Evolutionary conservation across 1,140 invertebrate species (phyloP).

Genomic region (Megathymus violae): DNA sequence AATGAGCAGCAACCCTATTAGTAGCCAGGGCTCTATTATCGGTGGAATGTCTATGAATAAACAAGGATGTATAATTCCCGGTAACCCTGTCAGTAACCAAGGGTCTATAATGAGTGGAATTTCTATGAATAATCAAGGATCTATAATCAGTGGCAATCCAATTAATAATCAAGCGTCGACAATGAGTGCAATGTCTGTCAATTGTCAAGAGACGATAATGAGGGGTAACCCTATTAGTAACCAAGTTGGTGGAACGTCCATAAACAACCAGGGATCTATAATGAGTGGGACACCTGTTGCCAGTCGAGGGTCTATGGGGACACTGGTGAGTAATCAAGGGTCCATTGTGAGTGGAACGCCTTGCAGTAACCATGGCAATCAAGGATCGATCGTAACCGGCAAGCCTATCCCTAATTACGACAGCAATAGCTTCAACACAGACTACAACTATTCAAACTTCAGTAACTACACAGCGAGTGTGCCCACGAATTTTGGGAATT

Average conservation of each 20-base stretch:
- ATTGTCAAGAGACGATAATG: constrained; percentile 39
- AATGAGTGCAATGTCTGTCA: constrained; percentile 19
- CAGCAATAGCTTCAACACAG: constrained; percentile 35
- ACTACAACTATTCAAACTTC: constrained; percentile 21
- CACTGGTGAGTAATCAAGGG: constrained; percentile 27
- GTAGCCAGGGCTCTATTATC: constrained; percentile 38
- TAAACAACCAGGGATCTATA: constrained; percentile 42
- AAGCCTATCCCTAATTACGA: constrained; percentile 43
- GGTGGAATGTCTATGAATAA: constrained; percentile 29
- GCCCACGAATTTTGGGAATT: constrained; percentile 13
- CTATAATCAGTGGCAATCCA: constrained; percentile 44
- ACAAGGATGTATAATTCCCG: constrained; percentile 31
- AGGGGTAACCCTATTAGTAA: constrained; percentile 29
- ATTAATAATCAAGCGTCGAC: constrained; percentile 33
- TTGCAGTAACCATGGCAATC: constrained; percentile 24
- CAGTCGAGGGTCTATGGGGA: constrained; percentile 32
- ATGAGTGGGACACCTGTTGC: constrained; percentile 34
- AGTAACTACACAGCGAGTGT: constrained; percentile 9
- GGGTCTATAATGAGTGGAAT: constrained; percentile 26
- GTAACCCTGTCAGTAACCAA: constrained; percentile 25
- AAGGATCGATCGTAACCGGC: constrained; percentile 42
- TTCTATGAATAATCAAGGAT: constrained; percentile 25
- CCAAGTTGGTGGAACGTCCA: constrained; percentile 40
- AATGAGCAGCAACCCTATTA: constrained; percentile 10
- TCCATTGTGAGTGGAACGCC: constrained; percentile 38